phyloP scores from a whole-genome alignment of 2,113 vertebrate species.

The Oreochromis niloticus region DNA sequence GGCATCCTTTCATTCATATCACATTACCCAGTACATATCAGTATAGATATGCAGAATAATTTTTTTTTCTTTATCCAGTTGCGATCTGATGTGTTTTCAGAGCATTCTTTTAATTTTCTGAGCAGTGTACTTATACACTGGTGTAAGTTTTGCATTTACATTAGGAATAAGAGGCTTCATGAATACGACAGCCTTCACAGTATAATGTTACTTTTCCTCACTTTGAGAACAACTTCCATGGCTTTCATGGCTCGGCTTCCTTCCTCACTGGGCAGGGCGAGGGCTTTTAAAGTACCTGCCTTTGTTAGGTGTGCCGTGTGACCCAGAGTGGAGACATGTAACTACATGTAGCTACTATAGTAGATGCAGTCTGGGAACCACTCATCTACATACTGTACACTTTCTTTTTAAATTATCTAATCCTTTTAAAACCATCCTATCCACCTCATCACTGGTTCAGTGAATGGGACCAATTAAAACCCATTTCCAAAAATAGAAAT shows the following conservation, averaged over 20 bases:
- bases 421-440: neutral
- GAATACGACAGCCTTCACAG: fast-evolving
- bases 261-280: fast-evolving
- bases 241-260: neutral
- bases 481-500: neutral
- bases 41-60: neutral
- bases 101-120: neutral
- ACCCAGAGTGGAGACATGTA: neutral
- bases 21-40: neutral
- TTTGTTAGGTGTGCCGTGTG: neutral
- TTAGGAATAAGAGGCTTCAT: neutral
- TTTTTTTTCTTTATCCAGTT: neutral
- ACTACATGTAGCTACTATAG: neutral
- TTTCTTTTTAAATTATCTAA: neutral
- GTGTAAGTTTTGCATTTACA: neutral
- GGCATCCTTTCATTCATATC: neutral
- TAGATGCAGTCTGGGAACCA: neutral
- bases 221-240: neutral
- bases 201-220: neutral
- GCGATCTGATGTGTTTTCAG: neutral
- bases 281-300: neutral
- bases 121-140: neutral
- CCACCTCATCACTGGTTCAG: neutral
- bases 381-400: neutral
- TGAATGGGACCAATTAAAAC: neutral